Evolutionary conservation across 2,113 vertebrate genomes (phyloP), one percentile per base, ranked within the genome.

Genomic region (Lynx canadensis): DNA sequence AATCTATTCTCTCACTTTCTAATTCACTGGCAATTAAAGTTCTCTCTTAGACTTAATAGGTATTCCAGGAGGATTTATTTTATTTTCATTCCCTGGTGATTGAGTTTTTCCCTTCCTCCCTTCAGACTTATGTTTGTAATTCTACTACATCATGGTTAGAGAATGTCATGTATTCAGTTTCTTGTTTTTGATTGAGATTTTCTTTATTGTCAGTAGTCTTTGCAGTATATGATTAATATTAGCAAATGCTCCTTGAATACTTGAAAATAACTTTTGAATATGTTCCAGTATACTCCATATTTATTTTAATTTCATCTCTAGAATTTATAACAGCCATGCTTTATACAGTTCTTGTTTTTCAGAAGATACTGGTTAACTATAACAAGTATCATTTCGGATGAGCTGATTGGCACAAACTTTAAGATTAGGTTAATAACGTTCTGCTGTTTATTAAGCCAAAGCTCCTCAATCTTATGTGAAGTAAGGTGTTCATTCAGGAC

Each of bases 71-170:
- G 38, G 55, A 1, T 48, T 48, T 41, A 4, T 60, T 52, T 48
- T n/a, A 6, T 60, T 52, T 79, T 71, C 82, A 93, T 89, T 82
- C 36, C 38, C 57, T 89, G 21, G 69, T 38, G 21, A 55, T 29
- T 73, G 68, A 1, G 1, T 66, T 84, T 60, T 66, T 52, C 14
- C 21, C 27, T 21, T 21, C 21, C 36, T 48, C 31, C 0, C 52
- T 73, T 71, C 55, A 92, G 21, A 55, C 41, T 91, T 92, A 73
- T 21, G 81, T 92, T 81, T 91, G 15, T 91, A 84, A 65, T 91
- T 85, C 29, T 94, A 69, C 41, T 33, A 25, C 2, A 71, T 80
- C 76, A 48, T 69, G 14, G 23, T 65, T 33, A 81, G 38, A 93
- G 60, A 79, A 89, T 68, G 38, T 57, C 74, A 38, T 83, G 18